Conservation (phyloP, 2,113 vertebrate species). For the Notiomystis cincta region DNA sequence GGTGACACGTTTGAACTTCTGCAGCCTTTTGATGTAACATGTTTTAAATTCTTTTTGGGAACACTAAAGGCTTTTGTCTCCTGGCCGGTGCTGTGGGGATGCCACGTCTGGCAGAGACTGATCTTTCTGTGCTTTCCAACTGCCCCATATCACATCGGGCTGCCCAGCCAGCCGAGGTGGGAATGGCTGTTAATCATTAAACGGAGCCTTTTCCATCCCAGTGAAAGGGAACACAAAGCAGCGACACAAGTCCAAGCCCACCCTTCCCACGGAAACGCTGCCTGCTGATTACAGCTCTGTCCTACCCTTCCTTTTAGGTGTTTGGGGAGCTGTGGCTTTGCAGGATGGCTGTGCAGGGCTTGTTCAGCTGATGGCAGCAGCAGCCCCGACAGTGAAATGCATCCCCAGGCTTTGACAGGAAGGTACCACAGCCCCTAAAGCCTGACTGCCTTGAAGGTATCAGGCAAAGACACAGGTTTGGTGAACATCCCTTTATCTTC, state of each 20-base stretch:
- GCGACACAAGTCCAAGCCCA: background rate
- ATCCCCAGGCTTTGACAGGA: background rate
- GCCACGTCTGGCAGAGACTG: background rate
- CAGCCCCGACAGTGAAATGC: rapidly evolving
- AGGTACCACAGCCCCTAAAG: background rate
- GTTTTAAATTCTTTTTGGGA: conserved; percentile 48
- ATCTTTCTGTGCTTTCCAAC: background rate
- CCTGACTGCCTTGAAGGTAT: background rate
- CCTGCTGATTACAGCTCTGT: background rate
- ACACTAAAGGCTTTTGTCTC: conserved; percentile 60
- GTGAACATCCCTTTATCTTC: background rate
- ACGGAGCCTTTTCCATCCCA: background rate
- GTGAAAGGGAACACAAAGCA: background rate
- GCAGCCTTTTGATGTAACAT: conserved; percentile 51
- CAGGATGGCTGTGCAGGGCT: background rate
- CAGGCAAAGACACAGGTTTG: background rate
- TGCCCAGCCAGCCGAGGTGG: background rate
- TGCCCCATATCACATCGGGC: rapidly evolving
- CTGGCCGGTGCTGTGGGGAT: background rate
- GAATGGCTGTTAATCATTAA: conserved; percentile 30
- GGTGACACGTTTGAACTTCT: conserved; percentile 28
- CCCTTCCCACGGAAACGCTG: background rate
- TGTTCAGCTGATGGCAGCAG: background rate
- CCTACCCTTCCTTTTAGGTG: rapidly evolving
- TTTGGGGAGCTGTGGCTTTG: background rate